Evolutionary conservation across 2,113 vertebrate species (phyloP).

Genomic region (Elaphurus davidianus): DNA sequence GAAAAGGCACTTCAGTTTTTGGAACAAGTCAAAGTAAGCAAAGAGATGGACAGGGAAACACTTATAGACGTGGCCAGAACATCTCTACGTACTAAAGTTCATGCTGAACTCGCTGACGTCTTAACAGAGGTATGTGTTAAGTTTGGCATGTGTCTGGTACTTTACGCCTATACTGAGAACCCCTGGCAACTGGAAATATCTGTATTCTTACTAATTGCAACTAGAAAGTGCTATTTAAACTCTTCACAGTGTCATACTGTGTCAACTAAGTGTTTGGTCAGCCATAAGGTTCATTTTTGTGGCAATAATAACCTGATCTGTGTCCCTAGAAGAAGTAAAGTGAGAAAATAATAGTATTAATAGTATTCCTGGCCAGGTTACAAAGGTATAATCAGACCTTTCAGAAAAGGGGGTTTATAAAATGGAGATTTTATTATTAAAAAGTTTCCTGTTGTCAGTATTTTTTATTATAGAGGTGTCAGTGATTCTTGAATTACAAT

Average conservation of each 20-base stretch:
- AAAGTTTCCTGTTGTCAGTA: not conserved
- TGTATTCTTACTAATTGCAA: not conserved
- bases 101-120: slow-evolving; percentile 92
- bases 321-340: not conserved
- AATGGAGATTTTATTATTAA: not conserved
- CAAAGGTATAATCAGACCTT: not conserved
- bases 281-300: not conserved
- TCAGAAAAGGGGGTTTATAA: not conserved
- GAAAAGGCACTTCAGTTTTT: slow-evolving; percentile 92
- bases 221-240: not conserved
- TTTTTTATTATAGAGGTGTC: not conserved
- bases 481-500: not conserved
- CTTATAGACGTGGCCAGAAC: slow-evolving; percentile 94
- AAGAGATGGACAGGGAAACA: slow-evolving; percentile 94
- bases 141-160: not conserved
- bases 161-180: not conserved
- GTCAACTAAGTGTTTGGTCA: not conserved
- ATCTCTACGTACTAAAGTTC: slow-evolving; percentile 96
- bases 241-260: not conserved
- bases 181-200: not conserved
- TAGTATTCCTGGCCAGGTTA: not conserved
- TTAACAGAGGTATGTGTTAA: slow-evolving; percentile 90
- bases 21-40: slow-evolving; percentile 92
- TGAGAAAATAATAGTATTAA: not conserved
- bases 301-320: not conserved